Conservation (phyloP, 2,888 invertebrate genomes). For the Serripes groenlandicus region DNA sequence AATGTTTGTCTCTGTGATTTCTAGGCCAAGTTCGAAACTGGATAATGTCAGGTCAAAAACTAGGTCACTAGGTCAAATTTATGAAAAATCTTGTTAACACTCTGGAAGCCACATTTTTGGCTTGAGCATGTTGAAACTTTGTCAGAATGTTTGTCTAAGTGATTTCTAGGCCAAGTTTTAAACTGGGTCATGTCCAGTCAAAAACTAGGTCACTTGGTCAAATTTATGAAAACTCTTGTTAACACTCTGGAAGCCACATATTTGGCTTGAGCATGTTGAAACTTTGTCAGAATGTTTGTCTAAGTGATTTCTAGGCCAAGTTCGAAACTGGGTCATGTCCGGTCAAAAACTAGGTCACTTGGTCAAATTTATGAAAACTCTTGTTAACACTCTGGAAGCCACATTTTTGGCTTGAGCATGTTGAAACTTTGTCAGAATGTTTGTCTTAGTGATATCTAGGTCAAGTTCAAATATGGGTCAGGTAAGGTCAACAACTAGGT, state of each 20-base stretch:
- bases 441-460: neutral
- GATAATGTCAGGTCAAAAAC: neutral
- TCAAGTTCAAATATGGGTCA: neutral
- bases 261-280: neutral
- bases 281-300: neutral
- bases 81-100: neutral
- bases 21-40: neutral
- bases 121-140: neutral
- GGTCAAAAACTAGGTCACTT: neutral
- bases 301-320: neutral
- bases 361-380: neutral
- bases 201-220: neutral
- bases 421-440: neutral
- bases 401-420: neutral
- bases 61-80: neutral
- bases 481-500: neutral
- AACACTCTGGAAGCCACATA: neutral
- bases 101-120: neutral
- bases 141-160: neutral
- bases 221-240: neutral
- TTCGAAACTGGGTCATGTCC: neutral
- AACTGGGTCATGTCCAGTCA: neutral
- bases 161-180: neutral
- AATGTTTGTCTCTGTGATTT: neutral
- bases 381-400: neutral